These are phyloP conservation scores for Danio jaintianensis DNA, from an alignment of 2,797 vertebrate genomes.

Conservation along the genomic window DNA sequence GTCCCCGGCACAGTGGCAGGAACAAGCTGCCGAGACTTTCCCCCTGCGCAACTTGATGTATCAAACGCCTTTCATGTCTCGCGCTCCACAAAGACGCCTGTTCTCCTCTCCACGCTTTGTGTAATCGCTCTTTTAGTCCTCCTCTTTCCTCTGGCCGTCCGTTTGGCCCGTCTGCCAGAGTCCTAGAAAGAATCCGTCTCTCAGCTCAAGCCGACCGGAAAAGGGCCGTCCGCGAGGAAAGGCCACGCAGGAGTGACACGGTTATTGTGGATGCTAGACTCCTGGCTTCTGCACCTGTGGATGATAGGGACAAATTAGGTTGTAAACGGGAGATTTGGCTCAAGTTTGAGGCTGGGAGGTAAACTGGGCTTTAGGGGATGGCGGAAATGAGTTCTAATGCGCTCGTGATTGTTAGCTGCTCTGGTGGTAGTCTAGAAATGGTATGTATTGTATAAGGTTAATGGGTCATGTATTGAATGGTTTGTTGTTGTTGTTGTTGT, in stretches of 20 bases:
- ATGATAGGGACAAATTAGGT: slow-evolving; percentile 32
- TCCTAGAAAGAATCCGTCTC: slow-evolving; percentile 44
- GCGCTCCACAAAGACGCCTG: slow-evolving; percentile 49
- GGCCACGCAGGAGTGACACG: slow-evolving; percentile 32
- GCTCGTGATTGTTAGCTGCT: neutral
- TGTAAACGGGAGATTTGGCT: slow-evolving; percentile 43
- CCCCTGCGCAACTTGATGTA: slow-evolving; percentile 50
- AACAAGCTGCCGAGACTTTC: slow-evolving; percentile 50
- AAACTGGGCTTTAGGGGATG: slow-evolving; percentile 3
- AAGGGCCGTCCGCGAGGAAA: slow-evolving; percentile 18
- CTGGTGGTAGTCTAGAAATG: neutral
- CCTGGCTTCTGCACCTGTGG: slow-evolving; percentile 43
- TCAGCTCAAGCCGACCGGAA: slow-evolving; percentile 36
- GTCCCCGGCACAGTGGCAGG: slow-evolving; percentile 53
- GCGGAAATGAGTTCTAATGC: neutral
- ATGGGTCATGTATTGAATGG: neutral
- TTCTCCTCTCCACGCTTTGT: slow-evolving; percentile 47
- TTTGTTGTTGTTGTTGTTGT: too few species aligned
- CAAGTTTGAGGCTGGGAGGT: neutral
- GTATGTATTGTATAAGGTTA: neutral
- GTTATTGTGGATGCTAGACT: slow-evolving; percentile 43
- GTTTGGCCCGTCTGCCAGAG: slow-evolving; percentile 54
- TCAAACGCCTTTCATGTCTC: slow-evolving; percentile 60
- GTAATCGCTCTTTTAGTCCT: slow-evolving; percentile 49
- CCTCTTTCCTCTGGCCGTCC: slow-evolving; percentile 45